These are phyloP conservation scores for Nymphalis c-album DNA, from an alignment of 2,888 invertebrate genomes.

Conservation along the genomic window DNA sequence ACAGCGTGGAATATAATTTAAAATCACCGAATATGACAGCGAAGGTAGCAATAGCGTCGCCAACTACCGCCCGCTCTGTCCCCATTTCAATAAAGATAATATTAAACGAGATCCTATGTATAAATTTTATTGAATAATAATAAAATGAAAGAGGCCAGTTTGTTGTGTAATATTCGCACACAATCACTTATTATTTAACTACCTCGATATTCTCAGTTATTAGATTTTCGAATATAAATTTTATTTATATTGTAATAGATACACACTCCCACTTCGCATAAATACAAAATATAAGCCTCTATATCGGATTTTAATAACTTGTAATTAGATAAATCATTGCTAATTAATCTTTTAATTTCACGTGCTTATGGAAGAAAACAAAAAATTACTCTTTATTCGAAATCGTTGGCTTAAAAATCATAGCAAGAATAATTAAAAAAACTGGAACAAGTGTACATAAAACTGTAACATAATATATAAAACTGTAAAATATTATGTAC, in stretches of 20 bases:
- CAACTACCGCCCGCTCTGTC: slow-evolving; percentile 17
- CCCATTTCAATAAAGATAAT: slow-evolving; percentile 33
- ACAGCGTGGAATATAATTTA: slow-evolving; percentile 14
- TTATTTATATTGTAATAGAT: not conserved
- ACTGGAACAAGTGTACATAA: too few relatives aligned
- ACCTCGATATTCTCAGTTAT: not conserved
- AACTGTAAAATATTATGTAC: too few relatives aligned
- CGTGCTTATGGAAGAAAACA: too few relatives aligned
- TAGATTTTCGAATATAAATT: slow-evolving; percentile 6
- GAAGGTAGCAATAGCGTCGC: slow-evolving; percentile 19
- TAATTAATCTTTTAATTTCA: too few relatives aligned
- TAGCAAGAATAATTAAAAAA: too few relatives aligned
- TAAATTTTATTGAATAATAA: slow-evolving; percentile 30
- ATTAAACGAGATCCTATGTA: slow-evolving; percentile 30
- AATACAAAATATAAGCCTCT: too few relatives aligned
- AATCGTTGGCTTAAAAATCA: too few relatives aligned
- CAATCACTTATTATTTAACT: slow-evolving; percentile 10
- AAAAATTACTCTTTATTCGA: too few relatives aligned
- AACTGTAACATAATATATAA: too few relatives aligned
- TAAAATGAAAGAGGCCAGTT: slow-evolving; percentile 23
- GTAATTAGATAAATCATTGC: too few relatives aligned
- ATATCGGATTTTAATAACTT: too few relatives aligned
- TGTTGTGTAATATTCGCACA: slow-evolving; percentile 21
- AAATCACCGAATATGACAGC: slow-evolving; percentile 22
- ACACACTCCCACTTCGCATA: too few relatives aligned